Evolutionary conservation across 2,797 vertebrate species (phyloP).

Genomic region (Knipowitschia caucasica): DNA sequence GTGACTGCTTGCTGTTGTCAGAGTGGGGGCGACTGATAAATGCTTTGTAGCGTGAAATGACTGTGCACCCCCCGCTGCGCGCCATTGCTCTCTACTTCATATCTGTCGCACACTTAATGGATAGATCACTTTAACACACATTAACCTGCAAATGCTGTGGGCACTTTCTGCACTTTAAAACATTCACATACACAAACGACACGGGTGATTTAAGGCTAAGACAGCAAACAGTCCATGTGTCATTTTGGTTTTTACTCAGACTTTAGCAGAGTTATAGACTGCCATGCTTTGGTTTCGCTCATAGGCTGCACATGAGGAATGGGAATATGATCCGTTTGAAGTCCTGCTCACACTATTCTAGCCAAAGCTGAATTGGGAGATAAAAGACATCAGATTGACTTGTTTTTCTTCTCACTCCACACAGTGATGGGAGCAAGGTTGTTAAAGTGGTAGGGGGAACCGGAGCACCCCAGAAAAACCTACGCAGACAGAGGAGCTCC

Average conservation of each 20-base stretch:
- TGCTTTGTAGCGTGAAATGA: conserved; percentile 67
- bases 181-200: conserved; percentile 1
- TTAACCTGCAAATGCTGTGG: conserved; percentile 38
- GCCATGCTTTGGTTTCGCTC: neutral
- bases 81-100: conserved; percentile 45
- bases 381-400: too few relatives aligned
- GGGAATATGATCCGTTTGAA: too few relatives aligned
- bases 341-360: too few relatives aligned
- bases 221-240: too few relatives aligned
- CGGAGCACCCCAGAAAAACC: too few relatives aligned
- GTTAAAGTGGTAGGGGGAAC: too few relatives aligned
- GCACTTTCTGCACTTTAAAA: conserved; percentile 21
- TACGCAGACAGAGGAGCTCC: too few relatives aligned
- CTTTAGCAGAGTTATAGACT: neutral
- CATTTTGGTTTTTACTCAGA: neutral
- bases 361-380: too few relatives aligned
- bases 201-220: neutral
- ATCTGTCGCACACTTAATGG: conserved; percentile 60
- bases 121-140: conserved; percentile 54
- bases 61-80: conserved; percentile 32
- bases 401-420: too few relatives aligned
- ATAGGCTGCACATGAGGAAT: neutral
- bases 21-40: conserved; percentile 33
- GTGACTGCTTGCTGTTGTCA: neutral
- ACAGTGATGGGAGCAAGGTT: too few relatives aligned